phyloP scores from a whole-genome alignment of 2,888 invertebrate genomes.

The Cephus spinipes region DNA sequence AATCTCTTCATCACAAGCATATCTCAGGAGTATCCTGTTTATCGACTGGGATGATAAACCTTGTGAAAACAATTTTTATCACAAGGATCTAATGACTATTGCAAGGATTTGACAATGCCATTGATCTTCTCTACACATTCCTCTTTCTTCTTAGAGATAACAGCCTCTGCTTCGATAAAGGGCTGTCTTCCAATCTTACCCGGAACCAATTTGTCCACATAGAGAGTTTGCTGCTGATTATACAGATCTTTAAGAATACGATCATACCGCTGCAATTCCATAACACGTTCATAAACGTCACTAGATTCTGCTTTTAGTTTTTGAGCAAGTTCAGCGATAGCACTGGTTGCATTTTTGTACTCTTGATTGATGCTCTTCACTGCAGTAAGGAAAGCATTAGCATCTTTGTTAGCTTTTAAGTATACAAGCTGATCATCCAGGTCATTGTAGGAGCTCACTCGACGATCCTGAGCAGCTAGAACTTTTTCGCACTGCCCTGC shows the following conservation, averaged over 20 bases:
- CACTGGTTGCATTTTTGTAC: constrained; percentile 70
- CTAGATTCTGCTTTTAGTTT: constrained; percentile 72
- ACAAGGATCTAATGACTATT: constrained; percentile 36
- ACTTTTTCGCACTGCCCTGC: constrained; percentile 70
- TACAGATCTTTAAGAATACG: constrained; percentile 66
- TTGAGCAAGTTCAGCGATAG: constrained; percentile 68
- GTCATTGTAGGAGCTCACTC: constrained; percentile 72
- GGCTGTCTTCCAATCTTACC: constrained; percentile 72
- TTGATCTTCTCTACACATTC: constrained; percentile 70
- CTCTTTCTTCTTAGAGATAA: constrained; percentile 70
- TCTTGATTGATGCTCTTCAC: constrained; percentile 72
- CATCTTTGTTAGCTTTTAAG: constrained; percentile 73
- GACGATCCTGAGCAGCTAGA: constrained; percentile 71
- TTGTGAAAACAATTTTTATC: no score
- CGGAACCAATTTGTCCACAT: constrained; percentile 73
- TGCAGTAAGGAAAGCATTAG: constrained; percentile 64
- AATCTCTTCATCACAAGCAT: no score
- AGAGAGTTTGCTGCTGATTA: constrained; percentile 68
- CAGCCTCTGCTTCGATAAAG: constrained; percentile 72
- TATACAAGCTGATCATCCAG: constrained; percentile 73
- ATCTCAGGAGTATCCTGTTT: no score
- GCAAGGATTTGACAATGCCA: constrained; percentile 66
- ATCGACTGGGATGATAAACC: no score
- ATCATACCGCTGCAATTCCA: constrained; percentile 73
- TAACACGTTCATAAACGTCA: constrained; percentile 73